Evolutionary conservation across 2,888 invertebrate genomes (phyloP).

Genomic region (Pheosia gnoma): DNA sequence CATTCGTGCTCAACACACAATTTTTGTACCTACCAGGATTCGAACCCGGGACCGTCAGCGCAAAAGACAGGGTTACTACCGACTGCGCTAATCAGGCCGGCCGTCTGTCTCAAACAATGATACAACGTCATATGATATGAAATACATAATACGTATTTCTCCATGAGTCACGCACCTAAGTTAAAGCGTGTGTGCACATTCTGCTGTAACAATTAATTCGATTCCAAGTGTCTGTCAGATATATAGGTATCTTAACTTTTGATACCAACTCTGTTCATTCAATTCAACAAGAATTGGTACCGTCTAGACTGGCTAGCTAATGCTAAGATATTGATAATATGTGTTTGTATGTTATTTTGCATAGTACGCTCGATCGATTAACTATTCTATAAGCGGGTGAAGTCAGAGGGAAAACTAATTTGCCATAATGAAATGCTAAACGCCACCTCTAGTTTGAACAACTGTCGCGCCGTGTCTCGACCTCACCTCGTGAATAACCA

Average conservation of each 20-base stretch:
- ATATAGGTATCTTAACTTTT: too few species aligned
- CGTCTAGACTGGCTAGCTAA: not conserved
- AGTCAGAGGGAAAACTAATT: conserved; percentile 25
- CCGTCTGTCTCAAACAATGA: not conserved
- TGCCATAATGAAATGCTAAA: conserved; percentile 48
- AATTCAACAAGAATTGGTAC: too few species aligned
- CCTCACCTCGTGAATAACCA: conserved; percentile 12
- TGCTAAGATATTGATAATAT: not conserved
- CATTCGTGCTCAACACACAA: too few species aligned
- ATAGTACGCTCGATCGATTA: not conserved
- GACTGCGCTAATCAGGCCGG: too few species aligned
- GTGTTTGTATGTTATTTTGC: not conserved
- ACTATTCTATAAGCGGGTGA: not conserved
- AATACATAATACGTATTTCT: conserved; percentile 20
- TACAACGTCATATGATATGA: conserved; percentile 6
- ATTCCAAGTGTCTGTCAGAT: not conserved
- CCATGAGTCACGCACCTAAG: conserved; percentile 49
- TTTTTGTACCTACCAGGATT: too few species aligned
- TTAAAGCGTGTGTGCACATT: conserved; percentile 37
- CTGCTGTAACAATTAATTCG: conserved; percentile 20
- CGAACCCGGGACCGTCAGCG: too few species aligned
- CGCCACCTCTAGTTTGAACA: conserved; percentile 56
- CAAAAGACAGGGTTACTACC: too few species aligned
- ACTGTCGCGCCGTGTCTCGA: conserved; percentile 41
- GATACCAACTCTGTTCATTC: too few species aligned